phyloP scores from a whole-genome alignment of 1,140 invertebrate species.

The Holcopasites calliopsidis region DNA sequence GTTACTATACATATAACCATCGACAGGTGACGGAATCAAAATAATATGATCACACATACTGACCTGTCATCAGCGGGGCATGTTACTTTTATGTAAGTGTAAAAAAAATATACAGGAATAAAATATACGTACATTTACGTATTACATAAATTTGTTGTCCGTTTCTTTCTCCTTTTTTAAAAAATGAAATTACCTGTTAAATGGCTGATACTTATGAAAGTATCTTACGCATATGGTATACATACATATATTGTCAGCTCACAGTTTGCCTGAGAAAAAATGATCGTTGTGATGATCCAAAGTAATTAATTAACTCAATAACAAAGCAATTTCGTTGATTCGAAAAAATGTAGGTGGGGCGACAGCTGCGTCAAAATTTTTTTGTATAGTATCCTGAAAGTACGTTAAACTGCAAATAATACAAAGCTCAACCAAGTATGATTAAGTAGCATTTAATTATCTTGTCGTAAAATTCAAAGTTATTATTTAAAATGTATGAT shows the following conservation, averaged over 20 bases:
- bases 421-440: neutral
- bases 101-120: neutral
- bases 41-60: conserved; percentile 10
- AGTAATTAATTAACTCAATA: neutral
- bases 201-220: conserved; percentile 43
- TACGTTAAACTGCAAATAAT: no score
- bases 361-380: neutral
- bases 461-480: neutral
- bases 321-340: neutral
- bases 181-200: conserved; percentile 40
- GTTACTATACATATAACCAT: neutral
- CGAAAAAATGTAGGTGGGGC: neutral
- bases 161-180: conserved; percentile 4
- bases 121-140: neutral
- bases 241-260: neutral
- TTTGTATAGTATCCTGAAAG: neutral
- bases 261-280: neutral
- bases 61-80: neutral
- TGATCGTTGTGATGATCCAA: neutral
- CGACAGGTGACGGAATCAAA: conserved; percentile 1
- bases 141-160: conserved; percentile 43
- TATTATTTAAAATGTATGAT: neutral
- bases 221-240: no score
- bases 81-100: neutral
- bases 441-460: neutral